A percentile compares a stretch with the other conserved stretches of the same genome.
phyloP scores from a whole-genome alignment of 37 sponge, comb jelly and placozoan genomes.

The Bolinopsis microptera region DNA sequence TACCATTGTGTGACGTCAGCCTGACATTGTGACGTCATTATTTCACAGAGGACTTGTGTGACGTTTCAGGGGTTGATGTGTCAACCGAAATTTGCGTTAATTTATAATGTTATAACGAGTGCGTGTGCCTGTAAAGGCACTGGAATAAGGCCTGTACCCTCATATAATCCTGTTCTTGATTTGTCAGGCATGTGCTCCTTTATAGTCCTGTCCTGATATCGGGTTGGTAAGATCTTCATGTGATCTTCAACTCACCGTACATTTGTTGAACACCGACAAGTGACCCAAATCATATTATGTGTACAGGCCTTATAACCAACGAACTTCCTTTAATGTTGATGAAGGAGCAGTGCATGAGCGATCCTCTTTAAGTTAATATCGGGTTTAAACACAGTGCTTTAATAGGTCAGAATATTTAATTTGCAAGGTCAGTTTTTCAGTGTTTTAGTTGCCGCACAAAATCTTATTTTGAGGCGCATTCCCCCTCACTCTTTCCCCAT shows the following conservation, averaged over 20 bases:
- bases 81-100: constrained; percentile 41
- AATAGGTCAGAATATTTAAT: background rate
- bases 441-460: background rate
- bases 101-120: constrained; percentile 59
- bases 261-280: too few species aligned
- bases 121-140: background rate
- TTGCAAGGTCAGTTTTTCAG: background rate
- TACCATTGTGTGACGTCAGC: constrained; percentile 26
- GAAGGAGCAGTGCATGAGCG: background rate
- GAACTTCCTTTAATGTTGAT: background rate
- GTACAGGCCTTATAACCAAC: background rate
- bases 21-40: background rate
- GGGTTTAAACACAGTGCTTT: background rate
- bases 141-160: background rate
- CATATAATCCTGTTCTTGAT: too few species aligned
- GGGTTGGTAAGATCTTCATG: too few species aligned
- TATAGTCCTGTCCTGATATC: too few species aligned
- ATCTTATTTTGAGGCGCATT: background rate
- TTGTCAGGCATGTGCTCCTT: too few species aligned
- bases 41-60: background rate
- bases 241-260: too few species aligned
- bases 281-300: background rate
- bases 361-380: background rate
- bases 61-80: background rate
- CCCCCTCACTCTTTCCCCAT: background rate